Percentiles rank a stretch among this genome's conserved stretches.
Conservation (phyloP, 1,140 invertebrate species). For the Saccostrea glomerata region DNA sequence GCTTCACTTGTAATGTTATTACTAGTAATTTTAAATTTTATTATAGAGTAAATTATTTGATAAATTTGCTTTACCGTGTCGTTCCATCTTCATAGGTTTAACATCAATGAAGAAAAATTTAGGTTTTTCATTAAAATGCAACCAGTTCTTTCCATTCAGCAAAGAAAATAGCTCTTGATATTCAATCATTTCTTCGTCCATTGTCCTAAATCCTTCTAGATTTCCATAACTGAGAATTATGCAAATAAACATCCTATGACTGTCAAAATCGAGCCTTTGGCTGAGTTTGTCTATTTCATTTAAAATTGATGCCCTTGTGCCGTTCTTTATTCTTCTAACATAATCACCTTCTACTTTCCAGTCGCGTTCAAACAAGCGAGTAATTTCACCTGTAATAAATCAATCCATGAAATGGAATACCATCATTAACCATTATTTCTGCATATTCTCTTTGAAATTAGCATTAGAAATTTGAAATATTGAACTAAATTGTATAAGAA, state of each 20-base stretch:
- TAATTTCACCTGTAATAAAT: background rate
- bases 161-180: background rate
- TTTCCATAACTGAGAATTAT: conserved; percentile 15
- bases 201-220: background rate
- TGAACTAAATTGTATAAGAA: no score
- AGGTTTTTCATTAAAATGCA: conserved; percentile 20
- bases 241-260: background rate
- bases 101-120: conserved; percentile 33
- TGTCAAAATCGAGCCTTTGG: background rate
- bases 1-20: no score
- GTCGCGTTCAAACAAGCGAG: background rate
- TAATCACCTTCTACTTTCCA: conserved; percentile 19
- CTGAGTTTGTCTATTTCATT: conserved; percentile 1
- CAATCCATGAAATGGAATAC: background rate
- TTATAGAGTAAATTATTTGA: no score
- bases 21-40: no score
- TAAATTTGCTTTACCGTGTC: background rate
- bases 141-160: background rate
- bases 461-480: no score
- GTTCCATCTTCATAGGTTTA: background rate
- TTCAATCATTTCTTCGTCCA: conserved; percentile 15
- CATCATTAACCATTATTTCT: no score
- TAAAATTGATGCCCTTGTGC: background rate
- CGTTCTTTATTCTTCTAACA: conserved; percentile 6
- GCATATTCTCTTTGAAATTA: no score